These are phyloP conservation scores for Lymantria monacha DNA, from an alignment of 2,888 invertebrate species.

Conservation along the genomic window DNA sequence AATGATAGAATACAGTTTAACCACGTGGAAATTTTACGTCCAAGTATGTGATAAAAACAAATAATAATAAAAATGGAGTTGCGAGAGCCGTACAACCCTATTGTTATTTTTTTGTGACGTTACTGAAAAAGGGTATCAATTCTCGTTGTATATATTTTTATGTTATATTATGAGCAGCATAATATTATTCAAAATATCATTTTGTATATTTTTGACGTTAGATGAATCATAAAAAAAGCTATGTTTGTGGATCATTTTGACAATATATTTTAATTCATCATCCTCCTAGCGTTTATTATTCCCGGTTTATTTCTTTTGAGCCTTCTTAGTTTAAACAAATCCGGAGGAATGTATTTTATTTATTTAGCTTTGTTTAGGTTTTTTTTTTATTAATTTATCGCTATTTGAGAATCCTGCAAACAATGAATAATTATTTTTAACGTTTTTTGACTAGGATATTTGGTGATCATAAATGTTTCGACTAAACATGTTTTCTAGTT, in stretches of 20 bases:
- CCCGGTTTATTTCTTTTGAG: too few species aligned
- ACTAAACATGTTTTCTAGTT: too few species aligned
- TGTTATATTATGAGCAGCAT: background rate
- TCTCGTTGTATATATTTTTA: background rate
- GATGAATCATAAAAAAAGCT: background rate
- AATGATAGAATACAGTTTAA: background rate
- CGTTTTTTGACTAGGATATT: too few species aligned
- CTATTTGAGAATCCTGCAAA: too few species aligned
- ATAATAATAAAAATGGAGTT: constrained; percentile 2
- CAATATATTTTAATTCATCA: too few species aligned
- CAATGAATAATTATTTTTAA: too few species aligned
- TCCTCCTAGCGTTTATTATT: too few species aligned
- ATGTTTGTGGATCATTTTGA: background rate
- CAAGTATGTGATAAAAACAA: constrained; percentile 3
- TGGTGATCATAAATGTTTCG: too few species aligned
- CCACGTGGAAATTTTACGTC: constrained; percentile 1
- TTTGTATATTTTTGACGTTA: background rate
- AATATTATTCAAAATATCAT: background rate
- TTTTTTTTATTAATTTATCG: too few species aligned
- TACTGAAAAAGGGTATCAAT: background rate
- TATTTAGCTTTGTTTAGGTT: too few species aligned
- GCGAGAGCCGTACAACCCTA: background rate
- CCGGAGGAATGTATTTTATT: too few species aligned
- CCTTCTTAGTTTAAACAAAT: too few species aligned
- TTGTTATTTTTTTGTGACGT: constrained; percentile 4